A percentile compares a stretch with the other conserved stretches of the same genome.
Conservation (phyloP, 2,113 vertebrate genomes). For the Numida meleagris region DNA sequence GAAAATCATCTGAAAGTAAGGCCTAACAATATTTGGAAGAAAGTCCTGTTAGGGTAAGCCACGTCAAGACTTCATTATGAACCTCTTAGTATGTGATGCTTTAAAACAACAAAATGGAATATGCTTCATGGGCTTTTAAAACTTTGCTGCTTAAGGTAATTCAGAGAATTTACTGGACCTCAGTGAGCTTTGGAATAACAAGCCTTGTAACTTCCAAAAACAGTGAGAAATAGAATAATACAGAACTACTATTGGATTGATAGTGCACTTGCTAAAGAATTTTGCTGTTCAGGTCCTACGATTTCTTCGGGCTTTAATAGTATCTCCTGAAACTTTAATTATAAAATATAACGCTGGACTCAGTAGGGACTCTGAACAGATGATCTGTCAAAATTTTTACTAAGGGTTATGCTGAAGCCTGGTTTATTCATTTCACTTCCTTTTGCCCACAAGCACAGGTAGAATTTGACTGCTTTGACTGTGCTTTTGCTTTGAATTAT, state of each 20-base stretch:
- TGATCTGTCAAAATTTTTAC: background rate
- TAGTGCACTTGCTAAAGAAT: background rate
- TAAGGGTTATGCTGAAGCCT: background rate
- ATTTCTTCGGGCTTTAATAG: background rate
- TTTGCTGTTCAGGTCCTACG: background rate
- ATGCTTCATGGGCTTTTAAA: background rate
- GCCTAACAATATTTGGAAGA: background rate
- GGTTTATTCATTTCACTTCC: background rate
- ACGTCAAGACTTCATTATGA: background rate
- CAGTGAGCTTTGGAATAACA: background rate
- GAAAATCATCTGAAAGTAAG: constrained; percentile 3
- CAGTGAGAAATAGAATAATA: background rate
- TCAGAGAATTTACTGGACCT: background rate
- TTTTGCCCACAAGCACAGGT: background rate
- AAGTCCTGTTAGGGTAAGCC: background rate
- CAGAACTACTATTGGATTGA: background rate
- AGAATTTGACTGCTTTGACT: background rate
- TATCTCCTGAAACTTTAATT: background rate
- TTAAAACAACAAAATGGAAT: background rate
- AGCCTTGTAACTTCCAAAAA: background rate
- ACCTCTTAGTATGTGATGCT: background rate
- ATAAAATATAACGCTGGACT: background rate
- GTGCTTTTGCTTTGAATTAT: background rate
- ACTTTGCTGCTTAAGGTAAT: background rate
- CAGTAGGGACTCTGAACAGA: background rate